Conservation (phyloP, 2,888 invertebrate species). For the Apomyelois bistriatella region DNA sequence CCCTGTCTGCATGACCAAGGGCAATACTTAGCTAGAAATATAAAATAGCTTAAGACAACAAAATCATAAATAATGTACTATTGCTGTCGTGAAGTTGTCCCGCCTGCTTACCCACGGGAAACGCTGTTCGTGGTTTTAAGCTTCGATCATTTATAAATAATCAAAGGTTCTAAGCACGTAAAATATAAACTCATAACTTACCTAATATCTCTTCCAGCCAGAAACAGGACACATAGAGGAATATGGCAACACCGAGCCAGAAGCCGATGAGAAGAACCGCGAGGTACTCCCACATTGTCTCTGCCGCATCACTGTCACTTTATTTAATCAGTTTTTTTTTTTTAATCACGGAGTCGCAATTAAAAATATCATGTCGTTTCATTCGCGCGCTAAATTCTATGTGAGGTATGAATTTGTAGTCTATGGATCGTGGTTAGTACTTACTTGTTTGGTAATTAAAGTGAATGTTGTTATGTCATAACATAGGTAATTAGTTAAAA, state of each 20-base stretch:
- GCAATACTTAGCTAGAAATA: too few species aligned
- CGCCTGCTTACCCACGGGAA: too few species aligned
- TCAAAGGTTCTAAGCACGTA: too few species aligned
- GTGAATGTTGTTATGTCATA: not conserved
- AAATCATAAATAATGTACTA: too few species aligned
- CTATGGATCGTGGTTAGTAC: too few species aligned
- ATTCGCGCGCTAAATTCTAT: conserved; percentile 3
- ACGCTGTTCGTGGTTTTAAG: too few species aligned
- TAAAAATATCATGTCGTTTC: conserved; percentile 6
- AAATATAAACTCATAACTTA: too few species aligned
- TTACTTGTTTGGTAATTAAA: not conserved
- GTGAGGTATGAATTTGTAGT: conserved; percentile 7
- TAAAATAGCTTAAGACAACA: too few species aligned
- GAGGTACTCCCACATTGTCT: conserved; percentile 68
- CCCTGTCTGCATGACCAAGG: too few species aligned
- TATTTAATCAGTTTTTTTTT: not conserved
- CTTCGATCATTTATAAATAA: too few species aligned
- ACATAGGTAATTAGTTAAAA: not conserved
- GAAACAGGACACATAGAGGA: conserved; percentile 76
- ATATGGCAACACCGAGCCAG: conserved; percentile 74
- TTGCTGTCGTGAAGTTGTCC: too few species aligned
- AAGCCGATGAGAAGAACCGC: conserved; percentile 67
- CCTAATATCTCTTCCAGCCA: conserved; percentile 82
- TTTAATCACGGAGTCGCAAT: conserved; percentile 22
- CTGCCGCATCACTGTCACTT: conserved; percentile 30